Conservation (phyloP, 2,113 vertebrate genomes). For the Hydrochoerus hydrochaeris region DNA sequence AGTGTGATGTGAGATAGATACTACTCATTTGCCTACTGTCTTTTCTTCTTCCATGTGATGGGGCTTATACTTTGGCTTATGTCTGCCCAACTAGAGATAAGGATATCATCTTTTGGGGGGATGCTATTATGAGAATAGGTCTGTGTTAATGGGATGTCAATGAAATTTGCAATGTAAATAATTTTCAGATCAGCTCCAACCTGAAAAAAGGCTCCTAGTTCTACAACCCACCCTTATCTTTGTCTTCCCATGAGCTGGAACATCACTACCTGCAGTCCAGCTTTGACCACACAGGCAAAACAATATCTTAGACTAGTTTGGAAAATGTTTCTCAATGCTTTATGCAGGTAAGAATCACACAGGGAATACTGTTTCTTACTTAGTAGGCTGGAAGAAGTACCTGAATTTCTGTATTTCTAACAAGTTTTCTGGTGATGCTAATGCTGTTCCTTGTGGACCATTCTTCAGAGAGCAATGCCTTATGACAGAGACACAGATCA, state of each 20-base stretch:
- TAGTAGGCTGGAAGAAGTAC: neutral
- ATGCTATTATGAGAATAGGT: neutral
- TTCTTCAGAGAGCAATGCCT: neutral
- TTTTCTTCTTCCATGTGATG: neutral
- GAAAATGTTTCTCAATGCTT: neutral
- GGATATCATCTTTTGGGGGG: neutral
- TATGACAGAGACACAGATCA: neutral
- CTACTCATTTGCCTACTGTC: neutral
- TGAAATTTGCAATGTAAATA: neutral
- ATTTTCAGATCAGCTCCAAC: conserved; percentile 17
- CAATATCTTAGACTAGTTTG: neutral
- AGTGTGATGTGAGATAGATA: neutral
- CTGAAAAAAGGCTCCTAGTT: neutral
- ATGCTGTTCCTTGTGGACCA: neutral
- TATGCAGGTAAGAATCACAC: neutral
- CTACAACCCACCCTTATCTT: neutral
- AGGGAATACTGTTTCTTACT: neutral
- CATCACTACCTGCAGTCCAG: neutral
- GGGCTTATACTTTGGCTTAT: neutral
- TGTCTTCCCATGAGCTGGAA: neutral
- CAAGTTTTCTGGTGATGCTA: neutral
- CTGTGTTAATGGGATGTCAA: neutral
- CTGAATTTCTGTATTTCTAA: neutral
- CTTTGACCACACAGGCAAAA: neutral
- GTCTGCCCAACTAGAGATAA: neutral